A percentile compares a stretch with the other conserved stretches of the same genome.
Conservation (phyloP, 2,113 vertebrate species). For the Todiramphus saurophagus region DNA sequence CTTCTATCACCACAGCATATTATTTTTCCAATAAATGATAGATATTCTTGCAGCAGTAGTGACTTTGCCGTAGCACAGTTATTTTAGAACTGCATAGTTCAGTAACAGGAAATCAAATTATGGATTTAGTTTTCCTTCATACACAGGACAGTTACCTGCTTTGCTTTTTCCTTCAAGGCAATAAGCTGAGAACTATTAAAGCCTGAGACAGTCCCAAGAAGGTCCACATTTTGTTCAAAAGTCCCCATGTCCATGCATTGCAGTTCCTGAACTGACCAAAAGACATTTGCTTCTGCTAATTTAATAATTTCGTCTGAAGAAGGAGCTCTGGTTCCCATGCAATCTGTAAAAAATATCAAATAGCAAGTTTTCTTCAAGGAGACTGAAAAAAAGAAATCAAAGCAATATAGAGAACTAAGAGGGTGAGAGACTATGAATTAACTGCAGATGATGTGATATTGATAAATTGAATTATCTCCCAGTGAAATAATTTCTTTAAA, state of each 20-base stretch:
- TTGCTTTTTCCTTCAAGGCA: slow-evolving; percentile 78
- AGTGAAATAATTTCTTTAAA: background rate
- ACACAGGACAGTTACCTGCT: slow-evolving; percentile 63
- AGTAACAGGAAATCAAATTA: slow-evolving; percentile 40
- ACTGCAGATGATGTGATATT: background rate
- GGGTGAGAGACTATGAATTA: background rate
- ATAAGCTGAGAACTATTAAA: slow-evolving; percentile 72
- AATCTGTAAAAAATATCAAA: slow-evolving; percentile 65
- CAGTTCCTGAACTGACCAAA: slow-evolving; percentile 75
- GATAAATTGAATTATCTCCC: background rate
- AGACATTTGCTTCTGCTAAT: slow-evolving; percentile 77
- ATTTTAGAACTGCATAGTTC: slow-evolving; percentile 36
- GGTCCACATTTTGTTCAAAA: slow-evolving; percentile 73
- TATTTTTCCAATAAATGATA: slow-evolving; percentile 34
- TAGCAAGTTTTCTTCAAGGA: background rate
- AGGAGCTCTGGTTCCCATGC: slow-evolving; percentile 57
- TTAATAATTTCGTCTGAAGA: slow-evolving; percentile 72
- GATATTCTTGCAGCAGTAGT: background rate
- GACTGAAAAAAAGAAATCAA: background rate
- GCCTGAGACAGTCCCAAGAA: slow-evolving; percentile 70
- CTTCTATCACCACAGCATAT: background rate
- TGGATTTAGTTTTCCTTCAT: background rate
- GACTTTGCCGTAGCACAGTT: slow-evolving; percentile 21
- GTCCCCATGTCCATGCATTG: slow-evolving; percentile 70
- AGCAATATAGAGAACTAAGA: background rate